Conservation (phyloP, 2,888 invertebrate species). For the Papilio elwesi region DNA sequence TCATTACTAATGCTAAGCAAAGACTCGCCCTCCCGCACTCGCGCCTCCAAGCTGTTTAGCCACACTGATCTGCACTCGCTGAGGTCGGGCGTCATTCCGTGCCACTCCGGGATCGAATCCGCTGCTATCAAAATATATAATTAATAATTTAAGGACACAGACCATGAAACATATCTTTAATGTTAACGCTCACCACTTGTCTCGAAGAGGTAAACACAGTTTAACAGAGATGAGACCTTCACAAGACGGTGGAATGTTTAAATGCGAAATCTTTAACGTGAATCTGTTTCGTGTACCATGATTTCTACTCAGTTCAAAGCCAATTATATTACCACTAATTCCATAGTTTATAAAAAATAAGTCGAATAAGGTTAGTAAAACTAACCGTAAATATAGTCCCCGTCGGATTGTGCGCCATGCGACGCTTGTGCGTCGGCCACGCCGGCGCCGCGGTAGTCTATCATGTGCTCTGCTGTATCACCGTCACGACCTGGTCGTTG, state of each 20-base stretch:
- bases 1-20: conserved; percentile 92
- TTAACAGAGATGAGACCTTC: too few species aligned
- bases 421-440: conserved; percentile 63
- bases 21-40: conserved; percentile 90
- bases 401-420: conserved; percentile 56
- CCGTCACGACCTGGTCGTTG: conserved; percentile 69
- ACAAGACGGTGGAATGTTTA: too few species aligned
- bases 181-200: too few species aligned
- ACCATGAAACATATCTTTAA: too few species aligned
- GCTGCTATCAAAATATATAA: conserved; percentile 52
- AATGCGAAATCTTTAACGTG: too few species aligned
- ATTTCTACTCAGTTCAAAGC: too few species aligned
- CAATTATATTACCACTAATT: too few species aligned
- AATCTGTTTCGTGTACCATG: too few species aligned
- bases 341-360: conserved; percentile 31
- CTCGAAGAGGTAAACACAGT: too few species aligned
- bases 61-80: conserved; percentile 95
- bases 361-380: too few species aligned
- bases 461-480: conserved; percentile 68
- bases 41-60: conserved; percentile 92
- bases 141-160: neutral
- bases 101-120: conserved; percentile 86
- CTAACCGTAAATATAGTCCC: conserved; percentile 71
- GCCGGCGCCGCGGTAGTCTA: conserved; percentile 67
- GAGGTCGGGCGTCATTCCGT: conserved; percentile 91